A percentile compares a stretch with the other conserved stretches of the same genome.
These are phyloP conservation scores for Leucoraja erinaceus DNA, from an alignment of 2,113 vertebrate genomes.

Conservation along the genomic window DNA sequence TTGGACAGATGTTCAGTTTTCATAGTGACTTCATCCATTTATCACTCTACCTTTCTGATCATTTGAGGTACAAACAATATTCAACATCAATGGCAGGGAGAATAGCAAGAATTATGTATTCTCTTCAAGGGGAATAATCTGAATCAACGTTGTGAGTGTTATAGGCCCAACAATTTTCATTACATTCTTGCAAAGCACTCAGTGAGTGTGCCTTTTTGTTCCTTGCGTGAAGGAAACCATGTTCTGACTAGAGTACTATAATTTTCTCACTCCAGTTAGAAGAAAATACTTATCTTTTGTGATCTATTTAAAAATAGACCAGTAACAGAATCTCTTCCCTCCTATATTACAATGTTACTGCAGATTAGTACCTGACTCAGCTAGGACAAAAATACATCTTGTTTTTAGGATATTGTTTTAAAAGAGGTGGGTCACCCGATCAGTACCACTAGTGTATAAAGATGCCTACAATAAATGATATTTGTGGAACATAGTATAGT, in stretches of 20 bases:
- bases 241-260: background rate
- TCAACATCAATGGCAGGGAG: background rate
- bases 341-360: background rate
- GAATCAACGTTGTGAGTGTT: no score
- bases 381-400: background rate
- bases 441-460: no score
- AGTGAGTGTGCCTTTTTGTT: background rate
- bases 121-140: background rate
- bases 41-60: background rate
- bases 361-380: background rate
- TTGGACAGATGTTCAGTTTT: background rate
- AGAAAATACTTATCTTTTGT: background rate
- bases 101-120: background rate
- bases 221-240: background rate
- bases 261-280: background rate
- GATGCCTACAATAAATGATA: background rate
- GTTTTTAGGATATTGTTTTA: background rate
- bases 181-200: background rate
- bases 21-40: background rate
- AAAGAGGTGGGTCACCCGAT: background rate
- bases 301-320: background rate
- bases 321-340: background rate
- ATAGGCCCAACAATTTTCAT: background rate
- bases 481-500: background rate
- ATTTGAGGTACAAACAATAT: background rate